Conservation (phyloP, 2,888 invertebrate genomes). For the Cryptocephalus primarius region DNA sequence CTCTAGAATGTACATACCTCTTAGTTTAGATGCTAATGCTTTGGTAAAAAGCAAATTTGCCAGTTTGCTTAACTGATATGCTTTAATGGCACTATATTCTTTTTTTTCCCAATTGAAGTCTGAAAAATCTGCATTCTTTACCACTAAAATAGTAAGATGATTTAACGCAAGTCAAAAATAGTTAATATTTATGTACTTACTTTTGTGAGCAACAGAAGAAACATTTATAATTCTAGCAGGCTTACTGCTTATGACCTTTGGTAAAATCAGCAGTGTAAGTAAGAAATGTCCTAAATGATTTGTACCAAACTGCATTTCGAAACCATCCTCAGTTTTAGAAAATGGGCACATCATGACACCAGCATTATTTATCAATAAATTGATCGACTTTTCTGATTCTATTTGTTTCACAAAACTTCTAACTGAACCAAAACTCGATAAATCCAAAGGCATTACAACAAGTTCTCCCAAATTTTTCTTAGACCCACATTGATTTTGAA, state of each 20-base stretch:
- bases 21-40: slow-evolving; percentile 48
- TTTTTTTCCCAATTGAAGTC: slow-evolving; percentile 61
- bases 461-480: slow-evolving; percentile 34
- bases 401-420: slow-evolving; percentile 34
- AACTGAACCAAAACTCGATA: slow-evolving; percentile 29
- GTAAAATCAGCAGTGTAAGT: slow-evolving; percentile 36
- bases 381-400: slow-evolving; percentile 42
- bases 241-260: slow-evolving; percentile 41
- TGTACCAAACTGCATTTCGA: slow-evolving; percentile 55
- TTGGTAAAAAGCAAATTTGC: slow-evolving; percentile 67
- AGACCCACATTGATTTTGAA: slow-evolving; percentile 33
- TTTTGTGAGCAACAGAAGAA: slow-evolving; percentile 31
- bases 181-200: slow-evolving; percentile 6
- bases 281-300: slow-evolving; percentile 47
- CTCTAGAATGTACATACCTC: slow-evolving; percentile 17
- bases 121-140: no score
- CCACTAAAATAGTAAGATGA: no score
- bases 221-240: slow-evolving; percentile 42
- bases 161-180: no score
- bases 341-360: slow-evolving; percentile 58
- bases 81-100: slow-evolving; percentile 51
- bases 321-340: slow-evolving; percentile 50
- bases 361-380: slow-evolving; percentile 61
- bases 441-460: slow-evolving; percentile 37
- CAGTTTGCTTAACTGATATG: slow-evolving; percentile 68